phyloP scores from a whole-genome alignment of 2,113 vertebrate genomes.

The Anolis sagrei region DNA sequence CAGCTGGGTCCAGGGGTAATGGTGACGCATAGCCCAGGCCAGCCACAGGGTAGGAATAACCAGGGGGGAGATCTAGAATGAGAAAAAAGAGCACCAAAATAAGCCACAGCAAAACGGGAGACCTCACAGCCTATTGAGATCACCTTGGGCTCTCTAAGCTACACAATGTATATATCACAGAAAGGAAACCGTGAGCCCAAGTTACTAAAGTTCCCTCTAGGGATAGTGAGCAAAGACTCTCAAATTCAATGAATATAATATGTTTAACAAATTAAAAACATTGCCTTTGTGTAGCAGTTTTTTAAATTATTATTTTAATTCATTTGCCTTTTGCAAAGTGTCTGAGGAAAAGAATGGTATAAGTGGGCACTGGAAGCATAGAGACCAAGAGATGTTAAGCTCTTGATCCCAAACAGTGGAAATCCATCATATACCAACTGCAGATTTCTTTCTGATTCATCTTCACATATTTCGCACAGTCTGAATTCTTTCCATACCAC shows the following conservation, averaged over 20 bases:
- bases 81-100: fast-evolving
- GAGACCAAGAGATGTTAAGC: neutral
- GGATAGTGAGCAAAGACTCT: neutral
- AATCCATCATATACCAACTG: neutral
- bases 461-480: neutral
- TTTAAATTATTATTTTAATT: neutral
- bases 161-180: neutral
- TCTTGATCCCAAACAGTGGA: neutral
- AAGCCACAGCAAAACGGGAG: fast-evolving
- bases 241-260: neutral
- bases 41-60: slow-evolving; percentile 82
- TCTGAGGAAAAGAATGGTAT: neutral
- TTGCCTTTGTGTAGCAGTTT: neutral
- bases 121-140: neutral
- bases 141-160: neutral
- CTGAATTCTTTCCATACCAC: neutral
- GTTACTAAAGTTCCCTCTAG: neutral
- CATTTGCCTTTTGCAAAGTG: neutral
- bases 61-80: slow-evolving; percentile 85
- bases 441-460: neutral
- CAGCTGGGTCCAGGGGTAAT: slow-evolving; percentile 80
- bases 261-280: neutral
- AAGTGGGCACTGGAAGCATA: neutral
- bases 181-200: neutral
- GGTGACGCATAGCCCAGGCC: slow-evolving; percentile 82